Percentiles rank a stretch among this genome's conserved stretches.
phyloP scores from a whole-genome alignment of 2,888 invertebrate genomes.

The Drosophila picticornis region DNA sequence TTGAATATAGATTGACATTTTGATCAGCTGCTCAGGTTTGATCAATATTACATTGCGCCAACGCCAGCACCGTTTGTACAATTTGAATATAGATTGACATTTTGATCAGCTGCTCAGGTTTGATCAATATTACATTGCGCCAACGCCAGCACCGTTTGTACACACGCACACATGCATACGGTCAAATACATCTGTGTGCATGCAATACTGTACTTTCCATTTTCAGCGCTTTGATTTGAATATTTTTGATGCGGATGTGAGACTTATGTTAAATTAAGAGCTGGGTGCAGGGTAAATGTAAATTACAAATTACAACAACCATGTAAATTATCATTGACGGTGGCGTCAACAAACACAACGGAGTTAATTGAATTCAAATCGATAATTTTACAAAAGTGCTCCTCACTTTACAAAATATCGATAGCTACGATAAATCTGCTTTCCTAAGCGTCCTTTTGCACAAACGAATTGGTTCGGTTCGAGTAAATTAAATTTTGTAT shows the following conservation, averaged over 20 bases:
- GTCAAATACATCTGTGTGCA: background rate
- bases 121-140: background rate
- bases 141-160: too few relatives aligned
- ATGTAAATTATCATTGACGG: slow-evolving; percentile 44
- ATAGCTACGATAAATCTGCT: background rate
- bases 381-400: background rate
- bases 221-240: slow-evolving; percentile 27
- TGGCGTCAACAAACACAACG: background rate
- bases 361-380: background rate
- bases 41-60: background rate
- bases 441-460: background rate
- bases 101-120: background rate
- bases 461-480: background rate
- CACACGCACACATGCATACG: background rate
- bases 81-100: background rate
- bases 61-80: background rate
- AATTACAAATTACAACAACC: slow-evolving; percentile 42
- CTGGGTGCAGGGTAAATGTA: slow-evolving; percentile 1
- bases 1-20: background rate
- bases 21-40: background rate
- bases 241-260: background rate
- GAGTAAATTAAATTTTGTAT: background rate
- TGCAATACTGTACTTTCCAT: background rate
- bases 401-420: background rate
- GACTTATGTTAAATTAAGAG: too few relatives aligned